A percentile compares a stretch with the other conserved stretches of the same genome.
These are phyloP conservation scores for Euwallacea fornicatus DNA, from an alignment of 1,140 invertebrate species.

Conservation along the genomic window DNA sequence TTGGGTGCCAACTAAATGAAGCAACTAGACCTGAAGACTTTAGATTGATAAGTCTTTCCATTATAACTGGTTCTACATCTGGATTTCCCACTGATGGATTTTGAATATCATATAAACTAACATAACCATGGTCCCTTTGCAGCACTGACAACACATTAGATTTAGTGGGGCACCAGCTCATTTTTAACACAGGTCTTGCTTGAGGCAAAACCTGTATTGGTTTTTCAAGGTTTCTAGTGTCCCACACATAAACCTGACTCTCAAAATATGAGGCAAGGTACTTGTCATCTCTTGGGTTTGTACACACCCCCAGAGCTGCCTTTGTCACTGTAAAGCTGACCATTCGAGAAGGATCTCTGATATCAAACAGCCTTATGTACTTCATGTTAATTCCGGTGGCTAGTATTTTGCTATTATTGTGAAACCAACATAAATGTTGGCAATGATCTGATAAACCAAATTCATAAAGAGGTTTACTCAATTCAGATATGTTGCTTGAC, in stretches of 20 bases:
- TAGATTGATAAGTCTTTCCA: constrained; percentile 72
- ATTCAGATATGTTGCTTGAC: constrained; percentile 48
- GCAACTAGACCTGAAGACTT: constrained; percentile 60
- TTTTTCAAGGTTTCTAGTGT: constrained; percentile 83
- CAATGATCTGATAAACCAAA: constrained; percentile 78
- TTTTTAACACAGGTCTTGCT: constrained; percentile 69
- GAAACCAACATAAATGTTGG: constrained; percentile 85
- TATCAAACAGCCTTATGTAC: constrained; percentile 86
- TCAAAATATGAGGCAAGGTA: constrained; percentile 83
- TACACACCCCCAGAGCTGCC: constrained; percentile 77
- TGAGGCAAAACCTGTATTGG: constrained; percentile 76
- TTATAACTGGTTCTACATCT: constrained; percentile 71
- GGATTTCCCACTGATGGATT: constrained; percentile 68
- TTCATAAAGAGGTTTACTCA: constrained; percentile 62
- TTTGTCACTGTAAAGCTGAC: constrained; percentile 76
- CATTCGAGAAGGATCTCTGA: constrained; percentile 76
- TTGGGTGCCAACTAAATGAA: constrained; percentile 84
- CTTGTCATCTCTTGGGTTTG: constrained; percentile 76
- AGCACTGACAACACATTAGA: constrained; percentile 74
- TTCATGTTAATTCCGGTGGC: constrained; percentile 88
- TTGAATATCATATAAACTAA: constrained; percentile 82
- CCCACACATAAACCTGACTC: constrained; percentile 82
- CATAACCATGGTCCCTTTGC: constrained; percentile 66
- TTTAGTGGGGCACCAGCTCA: constrained; percentile 89
- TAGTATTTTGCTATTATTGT: constrained; percentile 70